Conservation (phyloP, 2,888 invertebrate genomes). For the Heterodera filipjevi region DNA sequence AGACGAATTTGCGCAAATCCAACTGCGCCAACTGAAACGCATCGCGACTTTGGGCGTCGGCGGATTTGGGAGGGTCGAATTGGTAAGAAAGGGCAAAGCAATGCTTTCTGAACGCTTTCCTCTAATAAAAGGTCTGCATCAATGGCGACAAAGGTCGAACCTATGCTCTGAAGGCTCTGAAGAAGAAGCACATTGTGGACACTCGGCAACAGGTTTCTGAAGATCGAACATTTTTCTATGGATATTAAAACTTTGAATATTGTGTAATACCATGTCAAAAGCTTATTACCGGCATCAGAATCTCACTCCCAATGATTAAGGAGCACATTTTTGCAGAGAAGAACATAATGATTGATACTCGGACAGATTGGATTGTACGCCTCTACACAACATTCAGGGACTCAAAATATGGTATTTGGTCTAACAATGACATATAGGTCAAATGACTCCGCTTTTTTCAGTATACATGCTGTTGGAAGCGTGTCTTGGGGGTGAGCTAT, state of each 20-base stretch:
- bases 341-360: conserved; percentile 78
- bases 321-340: conserved; percentile 87
- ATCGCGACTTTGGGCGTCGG: conserved; percentile 87
- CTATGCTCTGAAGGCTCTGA: conserved; percentile 85
- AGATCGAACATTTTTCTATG: too few relatives aligned
- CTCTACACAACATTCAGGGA: conserved; percentile 91
- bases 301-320: conserved; percentile 1
- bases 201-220: conserved; percentile 81
- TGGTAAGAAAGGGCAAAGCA: conserved; percentile 47
- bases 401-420: conserved; percentile 78
- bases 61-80: conserved; percentile 83
- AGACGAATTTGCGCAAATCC: conserved; percentile 73
- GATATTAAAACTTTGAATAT: too few relatives aligned
- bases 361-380: conserved; percentile 80
- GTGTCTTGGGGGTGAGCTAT: conserved; percentile 84
- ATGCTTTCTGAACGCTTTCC: not conserved
- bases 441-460: conserved; percentile 64
- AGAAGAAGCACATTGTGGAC: conserved; percentile 84
- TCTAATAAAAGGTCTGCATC: conserved; percentile 66
- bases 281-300: too few relatives aligned
- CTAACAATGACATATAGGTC: not conserved
- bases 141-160: conserved; percentile 69
- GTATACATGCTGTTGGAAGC: conserved; percentile 89
- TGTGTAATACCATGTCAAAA: too few relatives aligned
- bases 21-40: conserved; percentile 79